Evolutionary conservation across 92 coral and sea anemone genomes (phyloP).

Genomic region (Scolanthus callimorphus): DNA sequence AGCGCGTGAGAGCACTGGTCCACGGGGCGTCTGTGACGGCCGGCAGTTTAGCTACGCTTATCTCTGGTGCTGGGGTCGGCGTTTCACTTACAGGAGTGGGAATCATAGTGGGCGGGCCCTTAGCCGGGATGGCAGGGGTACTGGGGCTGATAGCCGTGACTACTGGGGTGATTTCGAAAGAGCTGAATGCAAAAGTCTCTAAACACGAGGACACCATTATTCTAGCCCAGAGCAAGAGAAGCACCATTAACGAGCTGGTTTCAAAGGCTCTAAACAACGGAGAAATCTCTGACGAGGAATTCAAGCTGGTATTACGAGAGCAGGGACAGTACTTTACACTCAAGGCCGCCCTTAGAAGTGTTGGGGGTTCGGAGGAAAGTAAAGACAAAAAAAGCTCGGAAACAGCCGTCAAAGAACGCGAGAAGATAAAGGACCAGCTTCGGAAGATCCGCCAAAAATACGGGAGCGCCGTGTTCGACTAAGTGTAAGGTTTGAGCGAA

Average conservation of each 20-base stretch:
- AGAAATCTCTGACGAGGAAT: constrained; percentile 21
- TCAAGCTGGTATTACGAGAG: constrained; percentile 4
- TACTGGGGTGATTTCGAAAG: too few species aligned
- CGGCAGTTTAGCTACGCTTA: too few species aligned
- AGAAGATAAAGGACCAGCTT: neutral
- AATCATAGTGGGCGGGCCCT: too few species aligned
- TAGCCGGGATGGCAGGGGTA: constrained; percentile 14
- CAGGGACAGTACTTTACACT: neutral
- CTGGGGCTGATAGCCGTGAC: too few species aligned
- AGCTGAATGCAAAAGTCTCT: too few species aligned
- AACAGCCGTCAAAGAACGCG: neutral
- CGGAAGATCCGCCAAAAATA: neutral
- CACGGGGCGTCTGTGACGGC: too few species aligned
- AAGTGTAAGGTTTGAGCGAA: neutral
- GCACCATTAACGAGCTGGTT: too few species aligned
- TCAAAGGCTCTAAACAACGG: too few species aligned
- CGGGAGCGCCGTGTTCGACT: neutral
- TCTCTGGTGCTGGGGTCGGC: too few species aligned
- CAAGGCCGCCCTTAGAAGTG: neutral
- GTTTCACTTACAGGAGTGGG: too few species aligned
- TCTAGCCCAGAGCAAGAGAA: too few species aligned
- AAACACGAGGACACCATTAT: constrained; percentile 20
- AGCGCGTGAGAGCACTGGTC: too few species aligned
- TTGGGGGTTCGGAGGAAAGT: neutral
- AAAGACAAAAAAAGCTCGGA: neutral